Percentiles rank a stretch among this genome's conserved stretches.
Evolutionary conservation across 2,888 invertebrate genomes (phyloP).

Genomic region (Cosmia pyralina): DNA sequence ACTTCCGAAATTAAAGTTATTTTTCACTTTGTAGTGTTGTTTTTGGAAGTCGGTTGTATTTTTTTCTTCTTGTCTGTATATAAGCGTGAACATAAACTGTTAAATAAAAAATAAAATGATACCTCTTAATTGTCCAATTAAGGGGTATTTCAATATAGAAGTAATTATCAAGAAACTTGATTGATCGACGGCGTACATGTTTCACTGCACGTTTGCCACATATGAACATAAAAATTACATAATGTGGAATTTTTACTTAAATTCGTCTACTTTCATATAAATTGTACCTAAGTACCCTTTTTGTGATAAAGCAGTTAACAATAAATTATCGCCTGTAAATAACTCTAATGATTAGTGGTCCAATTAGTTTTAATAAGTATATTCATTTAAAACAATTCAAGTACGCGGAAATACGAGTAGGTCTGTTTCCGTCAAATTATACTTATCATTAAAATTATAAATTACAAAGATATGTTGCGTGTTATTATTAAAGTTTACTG

Average conservation of each 20-base stretch:
- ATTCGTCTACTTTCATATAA: not conserved
- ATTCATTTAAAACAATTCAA: slow-evolving; percentile 4
- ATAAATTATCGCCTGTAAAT: slow-evolving; percentile 1
- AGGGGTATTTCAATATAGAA: not conserved
- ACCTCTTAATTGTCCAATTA: not conserved
- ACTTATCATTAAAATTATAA: not conserved
- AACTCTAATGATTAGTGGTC: not conserved
- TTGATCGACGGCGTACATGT: slow-evolving; percentile 5
- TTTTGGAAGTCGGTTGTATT: too few relatives aligned
- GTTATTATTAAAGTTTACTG: slow-evolving; percentile 24
- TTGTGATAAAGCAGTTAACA: slow-evolving; percentile 12
- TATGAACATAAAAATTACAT: slow-evolving; percentile 15
- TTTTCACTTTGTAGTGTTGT: too few relatives aligned
- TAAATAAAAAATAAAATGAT: too few relatives aligned
- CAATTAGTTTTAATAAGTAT: not conserved
- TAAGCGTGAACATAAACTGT: too few relatives aligned
- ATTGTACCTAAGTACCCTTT: not conserved
- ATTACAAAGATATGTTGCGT: not conserved
- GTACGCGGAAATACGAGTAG: slow-evolving; percentile 14
- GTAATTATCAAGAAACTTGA: slow-evolving; percentile 22
- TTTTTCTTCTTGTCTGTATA: too few relatives aligned
- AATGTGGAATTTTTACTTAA: slow-evolving; percentile 20
- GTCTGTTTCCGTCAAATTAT: slow-evolving; percentile 1
- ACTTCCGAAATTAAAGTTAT: too few relatives aligned
- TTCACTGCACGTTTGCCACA: slow-evolving; percentile 1